Percentiles rank a stretch among this genome's conserved stretches.
phyloP scores from a whole-genome alignment of 2,797 vertebrate species.

The Cyprinodon diabolis region DNA sequence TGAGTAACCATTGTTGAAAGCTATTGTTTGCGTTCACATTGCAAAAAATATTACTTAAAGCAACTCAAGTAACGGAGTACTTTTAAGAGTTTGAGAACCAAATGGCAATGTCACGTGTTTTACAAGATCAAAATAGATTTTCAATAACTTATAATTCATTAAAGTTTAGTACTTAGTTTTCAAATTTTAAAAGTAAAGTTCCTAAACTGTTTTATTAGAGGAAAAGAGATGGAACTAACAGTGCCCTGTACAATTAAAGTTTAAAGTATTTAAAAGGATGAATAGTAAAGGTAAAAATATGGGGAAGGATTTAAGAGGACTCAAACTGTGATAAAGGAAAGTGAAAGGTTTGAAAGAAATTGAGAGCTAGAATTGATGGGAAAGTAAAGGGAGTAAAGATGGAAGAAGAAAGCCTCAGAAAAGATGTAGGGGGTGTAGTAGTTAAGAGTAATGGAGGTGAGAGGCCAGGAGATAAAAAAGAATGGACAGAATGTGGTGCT shows the following conservation, averaged over 20 bases:
- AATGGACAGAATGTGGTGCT: conserved; percentile 69
- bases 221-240: neutral
- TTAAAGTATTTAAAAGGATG: conserved; percentile 32
- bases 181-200: neutral
- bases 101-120: neutral
- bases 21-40: neutral
- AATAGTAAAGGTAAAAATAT: conserved; percentile 35
- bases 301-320: conserved; percentile 6
- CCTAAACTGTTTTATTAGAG: neutral
- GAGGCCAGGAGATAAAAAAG: conserved; percentile 69
- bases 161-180: neutral
- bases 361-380: conserved; percentile 35
- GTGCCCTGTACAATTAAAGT: conserved; percentile 21
- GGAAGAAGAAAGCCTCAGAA: conserved; percentile 35
- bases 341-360: conserved; percentile 19
- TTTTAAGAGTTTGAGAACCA: neutral
- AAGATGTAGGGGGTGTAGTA: conserved; percentile 45
- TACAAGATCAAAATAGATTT: neutral
- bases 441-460: conserved; percentile 75
- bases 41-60: neutral
- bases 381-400: conserved; percentile 35
- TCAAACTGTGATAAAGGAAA: conserved; percentile 36
- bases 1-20: neutral
- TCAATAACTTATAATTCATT: neutral
- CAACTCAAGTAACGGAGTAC: neutral